phyloP scores from a whole-genome alignment of 2,797 vertebrate genomes.

The Rhabdophis nuchalis region DNA sequence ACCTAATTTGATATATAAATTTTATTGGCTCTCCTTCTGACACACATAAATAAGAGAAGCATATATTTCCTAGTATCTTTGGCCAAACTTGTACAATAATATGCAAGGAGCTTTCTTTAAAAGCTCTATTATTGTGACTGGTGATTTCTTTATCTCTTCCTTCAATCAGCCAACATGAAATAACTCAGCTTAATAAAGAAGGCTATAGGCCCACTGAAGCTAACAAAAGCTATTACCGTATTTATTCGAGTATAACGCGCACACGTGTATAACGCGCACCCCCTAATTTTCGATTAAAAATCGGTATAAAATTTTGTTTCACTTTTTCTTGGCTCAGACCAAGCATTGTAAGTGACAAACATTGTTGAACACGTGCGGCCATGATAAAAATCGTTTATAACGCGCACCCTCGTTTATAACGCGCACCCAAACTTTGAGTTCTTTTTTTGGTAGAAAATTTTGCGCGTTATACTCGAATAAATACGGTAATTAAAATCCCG shows the following conservation, averaged over 20 bases:
- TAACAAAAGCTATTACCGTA: constrained; percentile 31
- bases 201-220: constrained; percentile 19
- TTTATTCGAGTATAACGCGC: too few species aligned
- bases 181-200: constrained; percentile 23
- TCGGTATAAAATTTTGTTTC: too few species aligned
- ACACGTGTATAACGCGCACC: too few species aligned
- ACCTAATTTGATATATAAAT: neutral
- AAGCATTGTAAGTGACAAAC: too few species aligned
- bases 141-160: constrained; percentile 3
- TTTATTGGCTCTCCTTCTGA: neutral
- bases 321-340: too few species aligned
- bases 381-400: too few species aligned
- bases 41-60: neutral
- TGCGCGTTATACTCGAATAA: too few species aligned
- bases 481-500: constrained; percentile 42
- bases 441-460: too few species aligned
- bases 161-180: constrained; percentile 10
- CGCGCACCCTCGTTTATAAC: too few species aligned
- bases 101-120: neutral
- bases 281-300: too few species aligned
- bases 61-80: neutral
- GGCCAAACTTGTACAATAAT: neutral
- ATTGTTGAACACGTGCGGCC: too few species aligned
- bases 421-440: too few species aligned
- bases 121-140: neutral